phyloP scores from a whole-genome alignment of 2,113 vertebrate species.

The Orycteropus afer region DNA sequence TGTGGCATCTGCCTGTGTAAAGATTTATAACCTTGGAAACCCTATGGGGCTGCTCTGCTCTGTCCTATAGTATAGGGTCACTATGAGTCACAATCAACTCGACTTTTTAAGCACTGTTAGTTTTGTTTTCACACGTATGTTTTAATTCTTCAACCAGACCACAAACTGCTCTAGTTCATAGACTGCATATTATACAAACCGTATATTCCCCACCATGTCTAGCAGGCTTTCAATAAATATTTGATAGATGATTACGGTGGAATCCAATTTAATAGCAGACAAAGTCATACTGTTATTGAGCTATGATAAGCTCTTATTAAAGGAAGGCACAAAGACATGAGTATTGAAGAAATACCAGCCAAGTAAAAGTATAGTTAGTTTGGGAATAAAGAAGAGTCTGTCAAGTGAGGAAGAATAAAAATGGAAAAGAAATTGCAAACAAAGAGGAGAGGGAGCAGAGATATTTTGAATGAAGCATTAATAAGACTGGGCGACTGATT shows the following conservation, averaged over 20 bases:
- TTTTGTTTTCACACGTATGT: background rate
- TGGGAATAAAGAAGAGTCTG: background rate
- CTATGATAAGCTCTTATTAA: slow-evolving; percentile 7
- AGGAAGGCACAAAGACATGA: background rate
- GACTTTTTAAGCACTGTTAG: background rate
- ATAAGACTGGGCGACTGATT: background rate
- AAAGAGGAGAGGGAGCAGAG: background rate
- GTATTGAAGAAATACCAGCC: background rate
- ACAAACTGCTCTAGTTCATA: background rate
- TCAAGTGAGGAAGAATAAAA: background rate
- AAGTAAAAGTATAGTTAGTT: background rate
- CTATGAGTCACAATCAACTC: background rate
- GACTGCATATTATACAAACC: background rate
- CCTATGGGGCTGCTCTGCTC: background rate
- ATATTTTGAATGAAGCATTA: background rate
- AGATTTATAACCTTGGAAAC: background rate
- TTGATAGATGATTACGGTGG: slow-evolving; percentile 13
- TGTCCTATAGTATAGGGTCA: background rate
- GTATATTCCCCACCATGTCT: background rate
- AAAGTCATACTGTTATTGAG: slow-evolving; percentile 9
- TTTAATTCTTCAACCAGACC: slow-evolving; percentile 1
- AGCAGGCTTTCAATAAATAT: slow-evolving; percentile 11
- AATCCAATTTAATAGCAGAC: slow-evolving; percentile 6
- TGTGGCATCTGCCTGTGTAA: background rate
- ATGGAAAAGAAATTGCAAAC: background rate